Evolutionary conservation across 2,113 vertebrate genomes (phyloP), one percentile per base, ranked within the genome.

Genomic region (Delphinapterus leucas): DNA sequence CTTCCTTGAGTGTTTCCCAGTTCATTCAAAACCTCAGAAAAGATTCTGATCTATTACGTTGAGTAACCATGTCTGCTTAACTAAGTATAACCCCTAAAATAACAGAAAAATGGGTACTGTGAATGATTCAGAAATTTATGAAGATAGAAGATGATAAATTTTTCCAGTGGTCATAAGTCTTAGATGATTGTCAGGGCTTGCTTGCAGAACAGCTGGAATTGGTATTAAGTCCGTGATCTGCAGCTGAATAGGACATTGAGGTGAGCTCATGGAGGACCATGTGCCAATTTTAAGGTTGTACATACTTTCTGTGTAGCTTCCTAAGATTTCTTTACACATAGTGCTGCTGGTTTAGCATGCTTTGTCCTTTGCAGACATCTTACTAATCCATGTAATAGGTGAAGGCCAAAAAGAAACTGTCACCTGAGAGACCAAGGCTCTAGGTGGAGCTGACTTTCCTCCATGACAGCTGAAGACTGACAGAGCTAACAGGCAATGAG

Each of bases 11-110:
- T 49, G 23, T 96, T 97, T 93, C 33, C 85, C 60, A 86, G 80
- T 23, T 74, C 55, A 94, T 93, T 88, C 47, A 95, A 97, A 97
- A 90, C 88, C 94, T 97, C 86, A 95, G 86, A 95, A 93, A 68
- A 90, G 61, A 94, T 67, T 71, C 36, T 96, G 94, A 77, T 93
- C 55, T 82, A 31, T 36, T 61, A 85, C 76, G 26, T 41, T 90
- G 95, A 95, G 81, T 85, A 95, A 97, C 77, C 71, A 89, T 31
- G 38, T 96, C 95, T 97, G 33, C 47, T 68, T 96, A 60, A 74
- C 70, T 83, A 83, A 82, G 11, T 90, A 85, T 60, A 86, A 23
- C 8, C n/a, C 58, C 61, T 93, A 67, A 89, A 82, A 85, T 74
- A 94, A 77, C 49, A 86, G 73, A 85, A 93, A 88, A 96, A 87